Conservation (phyloP, 2,797 vertebrate genomes). For the Peromyscus eremicus region DNA sequence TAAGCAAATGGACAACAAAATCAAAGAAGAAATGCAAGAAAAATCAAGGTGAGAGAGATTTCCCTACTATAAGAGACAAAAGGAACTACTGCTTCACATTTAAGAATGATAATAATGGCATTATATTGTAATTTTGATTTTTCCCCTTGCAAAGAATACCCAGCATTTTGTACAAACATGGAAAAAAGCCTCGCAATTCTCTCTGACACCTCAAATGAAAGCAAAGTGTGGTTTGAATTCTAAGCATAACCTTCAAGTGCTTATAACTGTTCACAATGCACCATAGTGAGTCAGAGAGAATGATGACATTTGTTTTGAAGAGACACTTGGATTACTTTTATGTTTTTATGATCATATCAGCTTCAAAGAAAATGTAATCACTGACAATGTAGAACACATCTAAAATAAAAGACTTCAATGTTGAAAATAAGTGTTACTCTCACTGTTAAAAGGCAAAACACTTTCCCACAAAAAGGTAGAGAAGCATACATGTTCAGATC, state of each 20-base stretch:
- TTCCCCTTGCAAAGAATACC: slow-evolving; percentile 1
- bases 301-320: not conserved
- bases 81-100: not conserved
- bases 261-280: not conserved
- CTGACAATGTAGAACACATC: not conserved
- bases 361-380: slow-evolving; percentile 47
- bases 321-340: slow-evolving; percentile 47
- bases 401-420: slow-evolving; percentile 55
- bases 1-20: slow-evolving; percentile 41
- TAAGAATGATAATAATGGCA: slow-evolving; percentile 45
- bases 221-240: slow-evolving; percentile 32
- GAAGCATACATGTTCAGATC: slow-evolving; percentile 40
- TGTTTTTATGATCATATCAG: slow-evolving; percentile 54
- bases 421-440: slow-evolving; percentile 7
- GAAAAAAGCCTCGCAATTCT: not conserved
- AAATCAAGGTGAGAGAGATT: not conserved
- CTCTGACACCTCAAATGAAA: slow-evolving; percentile 37
- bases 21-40: not conserved
- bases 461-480: slow-evolving; percentile 37
- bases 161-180: slow-evolving; percentile 14
- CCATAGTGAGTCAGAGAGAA: slow-evolving; percentile 36
- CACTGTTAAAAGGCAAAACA: slow-evolving; percentile 46
- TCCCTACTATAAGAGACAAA: not conserved
- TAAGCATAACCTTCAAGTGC: not conserved
- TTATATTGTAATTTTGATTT: slow-evolving; percentile 34